A percentile compares a stretch with the other conserved stretches of the same genome.
These are phyloP conservation scores for Pseudomyrmex cubaensis DNA, from an alignment of 1,140 invertebrate species.

Conservation along the genomic window DNA sequence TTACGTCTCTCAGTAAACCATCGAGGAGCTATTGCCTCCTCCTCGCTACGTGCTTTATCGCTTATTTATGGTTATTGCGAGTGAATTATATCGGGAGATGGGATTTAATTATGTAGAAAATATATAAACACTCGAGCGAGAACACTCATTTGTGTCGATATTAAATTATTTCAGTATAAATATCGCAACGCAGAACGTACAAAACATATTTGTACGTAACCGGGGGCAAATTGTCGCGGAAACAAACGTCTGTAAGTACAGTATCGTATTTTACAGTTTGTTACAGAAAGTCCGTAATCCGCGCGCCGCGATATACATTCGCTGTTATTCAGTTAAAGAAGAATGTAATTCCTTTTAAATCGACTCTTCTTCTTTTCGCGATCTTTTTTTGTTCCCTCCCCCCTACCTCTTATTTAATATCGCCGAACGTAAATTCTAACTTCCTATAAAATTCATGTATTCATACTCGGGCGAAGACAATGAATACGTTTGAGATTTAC, in stretches of 20 bases:
- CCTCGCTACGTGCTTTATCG: constrained; percentile 41
- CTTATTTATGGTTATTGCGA: constrained; percentile 27
- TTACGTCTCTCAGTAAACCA: not conserved
- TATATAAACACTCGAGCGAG: constrained; percentile 6
- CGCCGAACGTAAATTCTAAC: constrained; percentile 11
- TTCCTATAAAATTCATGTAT: constrained; percentile 50
- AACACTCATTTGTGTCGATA: constrained; percentile 37
- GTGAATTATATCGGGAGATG: constrained; percentile 25
- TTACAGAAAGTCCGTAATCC: too few species aligned
- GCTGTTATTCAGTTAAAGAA: not conserved
- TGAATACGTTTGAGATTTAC: constrained; percentile 29
- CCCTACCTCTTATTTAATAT: constrained; percentile 18
- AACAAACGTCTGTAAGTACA: too few species aligned
- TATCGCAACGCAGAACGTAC: not conserved
- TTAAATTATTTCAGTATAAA: constrained; percentile 28
- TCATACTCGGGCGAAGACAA: constrained; percentile 36
- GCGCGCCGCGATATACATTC: too few species aligned
- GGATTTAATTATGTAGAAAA: constrained; percentile 57
- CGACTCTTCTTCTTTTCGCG: too few species aligned
- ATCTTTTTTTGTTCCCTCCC: not conserved
- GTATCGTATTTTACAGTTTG: constrained; percentile 17
- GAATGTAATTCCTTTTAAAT: not conserved
- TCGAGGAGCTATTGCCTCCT: too few species aligned
- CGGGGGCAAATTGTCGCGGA: too few species aligned
- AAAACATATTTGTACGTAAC: too few species aligned